phyloP scores from a whole-genome alignment of 2,888 invertebrate species.

The Endotricha flammealis region DNA sequence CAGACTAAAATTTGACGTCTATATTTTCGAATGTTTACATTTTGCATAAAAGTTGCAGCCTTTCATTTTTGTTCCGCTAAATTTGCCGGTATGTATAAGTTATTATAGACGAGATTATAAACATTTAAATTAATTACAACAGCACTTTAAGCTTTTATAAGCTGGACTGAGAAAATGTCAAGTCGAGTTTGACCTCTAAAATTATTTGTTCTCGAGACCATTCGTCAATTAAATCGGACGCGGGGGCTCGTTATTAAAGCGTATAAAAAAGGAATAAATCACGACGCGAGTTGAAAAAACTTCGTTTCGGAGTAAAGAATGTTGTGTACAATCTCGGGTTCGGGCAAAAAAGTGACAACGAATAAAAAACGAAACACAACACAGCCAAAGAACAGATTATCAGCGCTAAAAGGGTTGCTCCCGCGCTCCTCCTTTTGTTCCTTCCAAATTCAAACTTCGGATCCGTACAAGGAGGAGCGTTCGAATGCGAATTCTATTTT shows the following conservation, averaged over 20 bases:
- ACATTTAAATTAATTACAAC: no score
- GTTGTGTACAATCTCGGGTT: conserved; percentile 75
- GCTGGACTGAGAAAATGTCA: conserved; percentile 37
- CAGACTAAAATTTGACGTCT: no score
- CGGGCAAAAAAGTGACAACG: conserved; percentile 78
- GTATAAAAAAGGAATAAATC: conserved; percentile 72
- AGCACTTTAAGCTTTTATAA: no score
- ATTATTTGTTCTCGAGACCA: conserved; percentile 59
- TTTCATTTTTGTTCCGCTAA: no score
- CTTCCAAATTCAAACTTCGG: conserved; percentile 76
- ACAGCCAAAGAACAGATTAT: conserved; percentile 76
- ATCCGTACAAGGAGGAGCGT: conserved; percentile 77
- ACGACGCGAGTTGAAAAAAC: conserved; percentile 68
- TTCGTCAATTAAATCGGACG: conserved; percentile 72
- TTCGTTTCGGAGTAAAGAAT: conserved; percentile 77
- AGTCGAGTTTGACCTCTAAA: conserved; percentile 52
- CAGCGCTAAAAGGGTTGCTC: conserved; percentile 79
- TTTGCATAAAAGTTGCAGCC: no score
- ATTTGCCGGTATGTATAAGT: no score
- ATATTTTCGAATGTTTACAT: no score
- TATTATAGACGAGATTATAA: no score
- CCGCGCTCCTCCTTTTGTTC: conserved; percentile 75
- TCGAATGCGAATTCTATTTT: conserved; percentile 78
- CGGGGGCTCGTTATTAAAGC: conserved; percentile 63
- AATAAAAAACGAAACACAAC: conserved; percentile 69